Conservation (phyloP, 2,888 invertebrate species). For the Brachylomia viminalis region DNA sequence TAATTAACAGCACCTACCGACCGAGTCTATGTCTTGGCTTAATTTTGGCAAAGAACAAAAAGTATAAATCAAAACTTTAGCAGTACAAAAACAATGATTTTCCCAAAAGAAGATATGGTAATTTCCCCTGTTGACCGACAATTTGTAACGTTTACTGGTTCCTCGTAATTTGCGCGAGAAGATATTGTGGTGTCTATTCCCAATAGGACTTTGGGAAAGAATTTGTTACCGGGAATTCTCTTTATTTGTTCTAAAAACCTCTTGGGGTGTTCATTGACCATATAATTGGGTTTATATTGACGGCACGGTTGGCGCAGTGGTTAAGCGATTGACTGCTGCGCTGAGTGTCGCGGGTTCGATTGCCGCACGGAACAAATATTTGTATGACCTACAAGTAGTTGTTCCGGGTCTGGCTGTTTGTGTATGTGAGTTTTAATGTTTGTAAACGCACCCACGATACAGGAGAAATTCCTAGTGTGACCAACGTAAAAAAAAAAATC, state of each 20-base stretch:
- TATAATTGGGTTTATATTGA: slow-evolving; percentile 30
- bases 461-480: too few relatives aligned
- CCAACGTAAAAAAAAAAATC: too few relatives aligned
- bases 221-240: slow-evolving; percentile 43
- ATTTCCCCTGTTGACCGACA: slow-evolving; percentile 32
- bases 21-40: neutral
- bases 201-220: slow-evolving; percentile 39
- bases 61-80: neutral
- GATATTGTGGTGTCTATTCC: slow-evolving; percentile 42
- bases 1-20: too few relatives aligned
- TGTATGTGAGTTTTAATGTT: too few relatives aligned
- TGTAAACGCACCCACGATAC: too few relatives aligned
- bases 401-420: too few relatives aligned
- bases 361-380: too few relatives aligned
- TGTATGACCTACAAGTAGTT: too few relatives aligned
- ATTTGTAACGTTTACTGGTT: slow-evolving; percentile 29
- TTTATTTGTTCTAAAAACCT: slow-evolving; percentile 42
- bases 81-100: slow-evolving; percentile 8
- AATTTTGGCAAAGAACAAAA: neutral
- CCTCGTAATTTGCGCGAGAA: slow-evolving; percentile 25
- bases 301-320: too few relatives aligned
- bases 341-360: too few relatives aligned
- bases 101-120: slow-evolving; percentile 6
- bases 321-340: too few relatives aligned
- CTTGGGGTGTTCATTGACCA: slow-evolving; percentile 33